Conservation (phyloP, 2,888 invertebrate genomes). For the Microplitis manilae region DNA sequence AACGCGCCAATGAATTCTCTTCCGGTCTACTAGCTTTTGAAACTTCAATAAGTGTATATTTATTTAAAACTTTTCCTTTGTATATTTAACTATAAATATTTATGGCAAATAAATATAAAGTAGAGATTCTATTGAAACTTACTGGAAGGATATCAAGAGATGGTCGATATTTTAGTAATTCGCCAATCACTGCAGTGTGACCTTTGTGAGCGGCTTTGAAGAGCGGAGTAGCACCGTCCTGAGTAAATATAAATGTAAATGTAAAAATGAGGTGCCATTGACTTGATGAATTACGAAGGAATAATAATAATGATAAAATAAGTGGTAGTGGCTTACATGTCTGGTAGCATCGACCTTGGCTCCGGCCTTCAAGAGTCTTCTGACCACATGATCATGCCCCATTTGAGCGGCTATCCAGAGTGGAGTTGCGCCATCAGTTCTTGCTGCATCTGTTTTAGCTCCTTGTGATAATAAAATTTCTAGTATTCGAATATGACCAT, state of each 20-base stretch:
- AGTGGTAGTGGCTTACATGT: slow-evolving; percentile 76
- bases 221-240: slow-evolving; percentile 95
- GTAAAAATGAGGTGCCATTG: slow-evolving; percentile 23
- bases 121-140: slow-evolving; percentile 63
- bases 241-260: slow-evolving; percentile 56
- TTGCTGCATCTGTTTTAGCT: slow-evolving; percentile 81
- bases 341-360: slow-evolving; percentile 86
- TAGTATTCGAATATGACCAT: slow-evolving; percentile 89
- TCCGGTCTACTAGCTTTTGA: slow-evolving; percentile 12
- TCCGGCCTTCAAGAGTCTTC: slow-evolving; percentile 83
- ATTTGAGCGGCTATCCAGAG: slow-evolving; percentile 97
- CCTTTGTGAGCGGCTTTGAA: slow-evolving; percentile 98
- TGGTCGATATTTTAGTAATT: slow-evolving; percentile 87
- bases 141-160: slow-evolving; percentile 87
- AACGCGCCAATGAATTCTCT: slow-evolving; percentile 22
- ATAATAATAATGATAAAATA: slow-evolving; percentile 8
- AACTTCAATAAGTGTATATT: not conserved
- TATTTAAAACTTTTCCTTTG: slow-evolving; percentile 7
- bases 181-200: slow-evolving; percentile 87
- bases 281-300: slow-evolving; percentile 8
- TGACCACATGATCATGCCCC: slow-evolving; percentile 89
- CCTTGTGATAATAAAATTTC: slow-evolving; percentile 82
- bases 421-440: slow-evolving; percentile 89
- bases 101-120: too few relatives aligned
- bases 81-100: not conserved